These are phyloP conservation scores for Tamias sibiricus DNA, from an alignment of 2,113 vertebrate species.

Conservation along the genomic window DNA sequence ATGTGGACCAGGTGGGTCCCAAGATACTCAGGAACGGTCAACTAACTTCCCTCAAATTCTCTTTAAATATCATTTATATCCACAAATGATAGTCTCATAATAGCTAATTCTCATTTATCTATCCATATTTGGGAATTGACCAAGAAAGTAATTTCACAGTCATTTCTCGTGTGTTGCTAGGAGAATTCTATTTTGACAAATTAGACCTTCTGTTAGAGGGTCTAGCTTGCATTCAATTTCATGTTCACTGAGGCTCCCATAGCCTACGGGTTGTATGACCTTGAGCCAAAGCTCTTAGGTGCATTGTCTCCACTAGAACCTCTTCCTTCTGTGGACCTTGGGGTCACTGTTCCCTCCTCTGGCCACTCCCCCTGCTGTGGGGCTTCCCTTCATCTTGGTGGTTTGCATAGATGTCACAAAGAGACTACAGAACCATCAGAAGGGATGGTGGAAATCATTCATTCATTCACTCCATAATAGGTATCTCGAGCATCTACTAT, in stretches of 20 bases:
- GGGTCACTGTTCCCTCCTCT: neutral
- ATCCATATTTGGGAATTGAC: conserved; percentile 24
- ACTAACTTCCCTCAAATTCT: neutral
- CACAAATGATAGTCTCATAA: conserved; percentile 29
- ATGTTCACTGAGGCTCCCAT: neutral
- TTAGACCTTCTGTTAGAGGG: conserved; percentile 31
- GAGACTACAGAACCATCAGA: neutral
- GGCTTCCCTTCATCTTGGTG: neutral
- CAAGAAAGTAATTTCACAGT: conserved; percentile 50
- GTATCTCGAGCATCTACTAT: neutral
- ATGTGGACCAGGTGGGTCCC: neutral
- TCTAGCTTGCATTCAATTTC: conserved; percentile 25
- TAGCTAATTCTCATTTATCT: conserved; percentile 53
- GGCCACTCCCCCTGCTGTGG: too few species aligned
- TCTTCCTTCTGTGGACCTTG: neutral
- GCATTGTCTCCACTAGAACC: neutral
- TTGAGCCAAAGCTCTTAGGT: neutral
- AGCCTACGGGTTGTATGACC: too few species aligned
- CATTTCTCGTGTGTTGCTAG: conserved; percentile 48
- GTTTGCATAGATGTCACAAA: neutral
- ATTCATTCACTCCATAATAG: neutral
- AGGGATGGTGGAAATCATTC: neutral
- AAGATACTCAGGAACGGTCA: neutral
- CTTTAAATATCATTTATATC: conserved; percentile 59
- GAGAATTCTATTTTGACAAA: conserved; percentile 34